Evolutionary conservation across 2,113 vertebrate species (phyloP).

Genomic region (Lampris megalopsis): DNA sequence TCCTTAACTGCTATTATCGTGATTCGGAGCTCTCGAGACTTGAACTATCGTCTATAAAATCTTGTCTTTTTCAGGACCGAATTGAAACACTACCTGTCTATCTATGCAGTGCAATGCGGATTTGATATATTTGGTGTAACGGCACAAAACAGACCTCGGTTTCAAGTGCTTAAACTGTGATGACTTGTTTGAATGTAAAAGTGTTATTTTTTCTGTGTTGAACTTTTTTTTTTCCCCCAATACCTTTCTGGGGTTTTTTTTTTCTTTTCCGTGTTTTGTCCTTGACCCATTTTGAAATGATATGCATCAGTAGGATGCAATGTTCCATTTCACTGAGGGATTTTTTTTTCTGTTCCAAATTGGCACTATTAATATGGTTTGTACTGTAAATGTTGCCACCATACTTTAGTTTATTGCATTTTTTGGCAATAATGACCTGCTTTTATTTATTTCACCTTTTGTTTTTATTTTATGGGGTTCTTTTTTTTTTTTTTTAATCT

Average conservation of each 20-base stretch:
- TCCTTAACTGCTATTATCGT: conserved; percentile 24
- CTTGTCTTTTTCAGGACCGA: conserved; percentile 40
- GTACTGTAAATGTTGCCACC: conserved; percentile 58
- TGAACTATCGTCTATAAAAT: conserved; percentile 46
- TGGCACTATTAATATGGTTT: conserved; percentile 49
- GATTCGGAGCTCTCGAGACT: conserved; percentile 43
- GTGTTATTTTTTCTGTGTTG: conserved; percentile 82
- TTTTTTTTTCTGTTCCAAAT: conserved; percentile 51
- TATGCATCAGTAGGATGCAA: conserved; percentile 7
- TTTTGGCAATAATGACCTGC: conserved; percentile 62
- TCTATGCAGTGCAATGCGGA: conserved; percentile 76
- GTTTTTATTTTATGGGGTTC: conserved; percentile 45
- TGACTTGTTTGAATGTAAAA: conserved; percentile 85
- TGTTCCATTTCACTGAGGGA: conserved; percentile 37
- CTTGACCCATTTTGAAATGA: background rate
- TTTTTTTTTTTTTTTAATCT: conserved; percentile 23
- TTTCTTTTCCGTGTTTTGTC: conserved; percentile 37
- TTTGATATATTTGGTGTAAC: conserved; percentile 70
- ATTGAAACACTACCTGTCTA: conserved; percentile 74
- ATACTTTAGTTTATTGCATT: conserved; percentile 64
- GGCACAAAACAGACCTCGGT: conserved; percentile 75
- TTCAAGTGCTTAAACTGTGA: conserved; percentile 87
- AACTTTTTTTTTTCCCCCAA: conserved; percentile 79
- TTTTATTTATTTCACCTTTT: conserved; percentile 78
- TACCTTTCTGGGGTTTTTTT: conserved; percentile 27